Evolutionary conservation across 2,797 vertebrate species (phyloP), one percentile per base, ranked within the genome.

Genomic region (Manis pentadactyla): DNA sequence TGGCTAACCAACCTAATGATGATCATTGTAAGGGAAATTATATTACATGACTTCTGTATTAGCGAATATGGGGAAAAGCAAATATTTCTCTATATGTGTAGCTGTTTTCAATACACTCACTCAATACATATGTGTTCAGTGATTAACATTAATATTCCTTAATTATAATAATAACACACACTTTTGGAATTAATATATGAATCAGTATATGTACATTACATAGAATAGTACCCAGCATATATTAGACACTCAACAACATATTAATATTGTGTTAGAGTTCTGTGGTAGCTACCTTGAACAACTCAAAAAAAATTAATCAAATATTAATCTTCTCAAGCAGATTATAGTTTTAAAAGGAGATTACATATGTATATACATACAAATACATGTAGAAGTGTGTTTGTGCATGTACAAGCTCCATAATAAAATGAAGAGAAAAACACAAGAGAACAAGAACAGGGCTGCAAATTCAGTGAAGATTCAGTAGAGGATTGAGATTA

Each of bases 301-400:
- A 23, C 27, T 82, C 14, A 92, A 59, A 79, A 59, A 37, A 79
- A 59, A 37, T 42, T 68, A 82, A 75, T 75, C 42, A 75, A 59
- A 81, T 1, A 57, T 63, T 4, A 19, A 18, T 39, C 2, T 29
- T 75, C 7, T 75, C 7, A 79, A 75, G n/a, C 42, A 93, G 34
- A 85, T 53, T 46, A 39, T 2, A 46, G 31, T 85, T 92, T 79
- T 1, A 46, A 61, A 90, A 66, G 18, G 4, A 31, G 5, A 37
- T 37, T 31, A 39, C 37, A 0, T 46, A 46, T 7, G 0, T 49
- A 5, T 39, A 4, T 63, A 5, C 42, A 19, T 71, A 85, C 10
- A 69, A 15, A 29, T 5, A 37, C 55, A 53, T 5, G 1, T 49
- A 3, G 5, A 5, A 0, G 4, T 25, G 19, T 55, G 49, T 39